Evolutionary conservation across 2,888 invertebrate genomes (phyloP).

Genomic region (Nephrotoma flavescens): DNA sequence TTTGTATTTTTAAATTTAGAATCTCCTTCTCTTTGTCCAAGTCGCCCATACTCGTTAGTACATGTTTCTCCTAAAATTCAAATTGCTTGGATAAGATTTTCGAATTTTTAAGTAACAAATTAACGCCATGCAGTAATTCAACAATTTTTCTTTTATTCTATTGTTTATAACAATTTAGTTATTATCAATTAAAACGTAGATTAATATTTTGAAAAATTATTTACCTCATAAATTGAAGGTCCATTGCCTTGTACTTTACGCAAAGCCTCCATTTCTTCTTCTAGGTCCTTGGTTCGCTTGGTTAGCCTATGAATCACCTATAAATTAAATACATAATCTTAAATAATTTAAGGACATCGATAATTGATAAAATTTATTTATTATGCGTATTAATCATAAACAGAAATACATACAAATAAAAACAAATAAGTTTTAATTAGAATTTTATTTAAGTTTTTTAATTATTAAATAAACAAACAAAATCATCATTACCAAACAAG

Average conservation of each 20-base stretch:
- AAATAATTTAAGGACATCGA: not conserved
- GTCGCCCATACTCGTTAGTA: not conserved
- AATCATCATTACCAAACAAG: conserved; percentile 21
- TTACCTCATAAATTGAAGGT: conserved; percentile 20
- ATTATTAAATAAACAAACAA: conserved; percentile 1
- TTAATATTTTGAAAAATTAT: no score
- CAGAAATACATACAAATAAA: not conserved
- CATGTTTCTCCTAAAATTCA: conserved; percentile 1
- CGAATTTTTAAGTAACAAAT: not conserved
- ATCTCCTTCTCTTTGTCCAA: not conserved
- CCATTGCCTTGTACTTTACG: conserved; percentile 18
- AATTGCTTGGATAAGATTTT: not conserved
- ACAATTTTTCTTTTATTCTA: not conserved
- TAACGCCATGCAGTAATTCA: not conserved
- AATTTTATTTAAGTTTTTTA: not conserved
- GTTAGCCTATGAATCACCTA: conserved; percentile 22
- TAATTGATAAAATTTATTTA: not conserved
- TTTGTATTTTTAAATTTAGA: not conserved
- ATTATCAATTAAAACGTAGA: not conserved
- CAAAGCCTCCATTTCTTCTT: conserved; percentile 22
- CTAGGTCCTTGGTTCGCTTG: conserved; percentile 21
- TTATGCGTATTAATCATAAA: not conserved
- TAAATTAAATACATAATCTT: not conserved
- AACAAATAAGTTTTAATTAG: not conserved
- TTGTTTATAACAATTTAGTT: not conserved